Percentiles rank a stretch among this genome's conserved stretches.
Evolutionary conservation across 2,113 vertebrate genomes (phyloP).

Genomic region (Numenius arquata): DNA sequence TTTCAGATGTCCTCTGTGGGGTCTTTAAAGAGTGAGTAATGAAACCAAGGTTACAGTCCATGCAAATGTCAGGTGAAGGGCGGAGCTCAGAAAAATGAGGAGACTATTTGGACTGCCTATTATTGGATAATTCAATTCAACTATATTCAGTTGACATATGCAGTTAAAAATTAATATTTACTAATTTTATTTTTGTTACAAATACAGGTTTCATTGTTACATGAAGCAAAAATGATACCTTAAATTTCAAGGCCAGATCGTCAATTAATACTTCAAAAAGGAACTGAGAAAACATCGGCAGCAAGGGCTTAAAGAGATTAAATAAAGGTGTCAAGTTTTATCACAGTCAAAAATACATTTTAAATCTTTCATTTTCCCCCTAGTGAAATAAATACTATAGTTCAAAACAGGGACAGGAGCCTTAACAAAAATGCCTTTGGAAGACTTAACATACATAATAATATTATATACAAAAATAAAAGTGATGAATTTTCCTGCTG

Average conservation of each 20-base stretch:
- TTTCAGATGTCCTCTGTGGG: background rate
- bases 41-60: background rate
- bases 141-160: fast-evolving
- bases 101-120: fast-evolving
- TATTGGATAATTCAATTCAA: fast-evolving
- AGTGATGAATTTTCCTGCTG: background rate
- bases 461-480: background rate
- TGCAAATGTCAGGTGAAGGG: background rate
- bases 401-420: background rate
- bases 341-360: background rate
- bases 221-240: background rate
- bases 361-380: background rate
- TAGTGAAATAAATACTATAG: background rate
- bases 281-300: no score
- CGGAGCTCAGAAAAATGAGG: background rate
- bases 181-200: background rate
- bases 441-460: background rate
- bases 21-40: background rate
- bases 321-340: background rate
- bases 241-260: background rate
- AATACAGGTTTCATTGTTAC: background rate
- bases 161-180: background rate
- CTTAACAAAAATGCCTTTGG: background rate
- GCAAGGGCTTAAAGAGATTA: background rate
- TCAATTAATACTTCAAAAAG: background rate